Evolutionary conservation across 1,140 invertebrate genomes (phyloP).

Genomic region (Argopecten irradians): DNA sequence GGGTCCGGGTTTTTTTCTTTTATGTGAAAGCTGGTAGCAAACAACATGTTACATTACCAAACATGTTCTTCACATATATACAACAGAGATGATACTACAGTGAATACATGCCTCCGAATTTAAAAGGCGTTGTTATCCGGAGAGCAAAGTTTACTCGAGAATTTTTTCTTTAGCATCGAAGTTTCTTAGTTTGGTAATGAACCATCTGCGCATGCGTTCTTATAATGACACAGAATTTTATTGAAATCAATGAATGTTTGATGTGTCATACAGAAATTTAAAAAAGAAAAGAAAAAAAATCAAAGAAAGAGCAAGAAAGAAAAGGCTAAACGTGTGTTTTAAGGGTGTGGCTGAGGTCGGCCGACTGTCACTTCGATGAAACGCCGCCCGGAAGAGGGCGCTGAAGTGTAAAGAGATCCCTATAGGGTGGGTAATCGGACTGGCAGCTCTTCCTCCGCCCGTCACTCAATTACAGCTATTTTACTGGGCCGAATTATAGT

Average conservation of each 20-base stretch:
- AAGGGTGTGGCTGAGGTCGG: background rate
- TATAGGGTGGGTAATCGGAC: background rate
- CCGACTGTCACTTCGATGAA: background rate
- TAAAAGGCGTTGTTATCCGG: too few relatives aligned
- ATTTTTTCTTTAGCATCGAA: too few relatives aligned
- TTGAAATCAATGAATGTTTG: background rate
- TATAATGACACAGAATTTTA: background rate
- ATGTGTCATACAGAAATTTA: background rate
- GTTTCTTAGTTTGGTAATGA: too few relatives aligned
- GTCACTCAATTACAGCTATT: conserved; percentile 31
- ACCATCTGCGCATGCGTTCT: background rate
- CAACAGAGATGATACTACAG: too few relatives aligned
- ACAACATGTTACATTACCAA: background rate
- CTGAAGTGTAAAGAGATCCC: conserved; percentile 6
- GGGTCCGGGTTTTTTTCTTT: too few relatives aligned
- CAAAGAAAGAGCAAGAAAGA: background rate
- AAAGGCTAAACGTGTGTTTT: conserved; percentile 1
- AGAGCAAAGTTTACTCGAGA: too few relatives aligned
- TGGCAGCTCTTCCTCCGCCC: background rate
- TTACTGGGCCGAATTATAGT: conserved; percentile 25
- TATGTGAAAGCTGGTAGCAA: too few relatives aligned
- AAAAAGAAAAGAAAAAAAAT: background rate
- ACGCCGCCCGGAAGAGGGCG: background rate
- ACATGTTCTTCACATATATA: too few relatives aligned
- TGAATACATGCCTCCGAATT: too few relatives aligned